These are phyloP conservation scores for Nephrotoma flavescens DNA, from an alignment of 2,888 invertebrate species.

Conservation along the genomic window DNA sequence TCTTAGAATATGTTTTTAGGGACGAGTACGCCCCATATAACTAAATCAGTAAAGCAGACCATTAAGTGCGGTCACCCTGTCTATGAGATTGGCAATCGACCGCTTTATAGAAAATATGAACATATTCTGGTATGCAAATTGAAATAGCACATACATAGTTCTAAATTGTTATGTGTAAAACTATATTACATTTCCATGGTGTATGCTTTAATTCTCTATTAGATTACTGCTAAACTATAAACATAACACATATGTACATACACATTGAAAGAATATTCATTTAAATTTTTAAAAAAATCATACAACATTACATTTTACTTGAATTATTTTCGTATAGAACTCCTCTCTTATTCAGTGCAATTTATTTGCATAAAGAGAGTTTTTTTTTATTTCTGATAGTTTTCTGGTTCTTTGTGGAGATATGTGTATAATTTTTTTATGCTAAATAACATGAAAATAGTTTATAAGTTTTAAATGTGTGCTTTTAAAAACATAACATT, in stretches of 20 bases:
- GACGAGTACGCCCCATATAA: too few relatives aligned
- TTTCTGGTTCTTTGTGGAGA: not conserved
- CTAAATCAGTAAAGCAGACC: too few relatives aligned
- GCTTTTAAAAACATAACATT: not conserved
- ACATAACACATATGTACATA: not conserved
- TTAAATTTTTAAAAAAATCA: not conserved
- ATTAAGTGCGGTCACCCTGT: not conserved
- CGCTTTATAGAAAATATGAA: not conserved
- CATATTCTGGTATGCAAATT: not conserved
- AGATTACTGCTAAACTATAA: not conserved
- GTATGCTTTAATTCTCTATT: not conserved
- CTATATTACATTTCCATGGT: not conserved
- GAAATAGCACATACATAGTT: not conserved
- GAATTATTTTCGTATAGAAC: not conserved
- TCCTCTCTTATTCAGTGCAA: not conserved
- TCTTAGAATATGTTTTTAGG: too few relatives aligned
- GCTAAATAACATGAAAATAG: not conserved
- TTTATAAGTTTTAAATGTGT: not conserved
- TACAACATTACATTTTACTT: not conserved
- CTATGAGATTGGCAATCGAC: not conserved
- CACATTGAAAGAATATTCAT: not conserved
- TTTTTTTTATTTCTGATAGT: not conserved
- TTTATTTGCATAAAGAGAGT: not conserved
- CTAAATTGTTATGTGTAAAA: not conserved
- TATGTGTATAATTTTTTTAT: not conserved